Conservation (phyloP, 2,888 invertebrate species). For the Drosophila macrospina region DNA sequence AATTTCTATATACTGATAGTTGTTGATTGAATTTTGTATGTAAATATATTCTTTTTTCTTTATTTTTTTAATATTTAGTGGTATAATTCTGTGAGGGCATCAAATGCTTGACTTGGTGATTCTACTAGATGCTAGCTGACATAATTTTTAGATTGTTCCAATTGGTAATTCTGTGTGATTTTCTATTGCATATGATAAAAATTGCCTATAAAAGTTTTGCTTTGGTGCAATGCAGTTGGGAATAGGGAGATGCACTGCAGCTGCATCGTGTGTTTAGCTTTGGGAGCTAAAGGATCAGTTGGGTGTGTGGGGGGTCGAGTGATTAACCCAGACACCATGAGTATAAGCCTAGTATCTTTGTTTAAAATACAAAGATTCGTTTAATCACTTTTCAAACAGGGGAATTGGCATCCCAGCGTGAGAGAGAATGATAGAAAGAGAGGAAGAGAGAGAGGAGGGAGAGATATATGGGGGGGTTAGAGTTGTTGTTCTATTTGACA, state of each 20-base stretch:
- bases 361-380: conserved; percentile 13
- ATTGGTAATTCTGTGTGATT: no score
- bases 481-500: conserved; percentile 40
- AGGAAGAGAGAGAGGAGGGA: background rate
- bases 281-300: background rate
- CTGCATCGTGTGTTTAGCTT: background rate
- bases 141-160: no score
- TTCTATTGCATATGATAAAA: background rate
- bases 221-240: background rate
- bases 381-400: conserved; percentile 38
- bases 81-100: no score
- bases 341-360: conserved; percentile 14
- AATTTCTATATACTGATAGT: no score
- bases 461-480: conserved; percentile 3
- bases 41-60: no score
- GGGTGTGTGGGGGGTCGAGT: background rate
- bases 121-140: no score
- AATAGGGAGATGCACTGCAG: background rate
- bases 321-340: conserved; percentile 10
- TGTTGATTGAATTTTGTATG: no score
- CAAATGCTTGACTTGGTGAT: no score
- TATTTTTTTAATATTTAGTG: no score
- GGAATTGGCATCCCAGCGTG: background rate
- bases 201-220: background rate
- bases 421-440: background rate